Conservation (phyloP, 92 coral and sea anemone species). For the Porites lobata region DNA sequence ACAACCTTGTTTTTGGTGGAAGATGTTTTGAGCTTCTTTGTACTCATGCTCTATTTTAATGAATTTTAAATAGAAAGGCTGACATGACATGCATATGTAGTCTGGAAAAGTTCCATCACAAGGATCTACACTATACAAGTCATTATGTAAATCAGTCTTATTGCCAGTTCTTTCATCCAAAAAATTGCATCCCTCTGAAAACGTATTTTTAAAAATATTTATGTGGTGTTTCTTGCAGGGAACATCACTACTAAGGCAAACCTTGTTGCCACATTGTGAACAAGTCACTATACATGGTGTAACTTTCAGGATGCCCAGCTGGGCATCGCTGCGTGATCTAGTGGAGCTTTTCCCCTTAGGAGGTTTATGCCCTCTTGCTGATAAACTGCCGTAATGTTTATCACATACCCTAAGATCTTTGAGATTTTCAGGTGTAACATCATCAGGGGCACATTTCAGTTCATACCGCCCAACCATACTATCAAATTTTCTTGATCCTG, state of each 20-base stretch:
- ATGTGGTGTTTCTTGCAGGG: conserved; percentile 63
- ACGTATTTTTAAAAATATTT: conserved; percentile 30
- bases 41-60: too few species aligned
- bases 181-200: conserved; percentile 58
- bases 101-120: too few species aligned
- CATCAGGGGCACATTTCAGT: too few species aligned
- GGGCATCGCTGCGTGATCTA: not conserved
- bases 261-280: conserved; percentile 18
- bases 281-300: conserved; percentile 39
- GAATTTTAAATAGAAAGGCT: too few species aligned
- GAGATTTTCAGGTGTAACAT: too few species aligned
- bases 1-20: too few species aligned
- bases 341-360: not conserved
- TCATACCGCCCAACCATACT: too few species aligned
- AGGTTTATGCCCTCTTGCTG: conserved; percentile 8
- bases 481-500: too few species aligned
- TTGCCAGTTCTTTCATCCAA: conserved; percentile 38
- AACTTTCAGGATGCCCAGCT: conserved; percentile 32
- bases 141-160: conserved; percentile 35
- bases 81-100: too few species aligned
- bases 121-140: not conserved
- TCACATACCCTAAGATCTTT: too few species aligned
- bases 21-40: too few species aligned
- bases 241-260: conserved; percentile 33
- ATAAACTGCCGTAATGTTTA: too few species aligned